Base-by-base conservation (phyloP, 2,797 vertebrate genomes). In the Toxotes lorentzi region DNA sequence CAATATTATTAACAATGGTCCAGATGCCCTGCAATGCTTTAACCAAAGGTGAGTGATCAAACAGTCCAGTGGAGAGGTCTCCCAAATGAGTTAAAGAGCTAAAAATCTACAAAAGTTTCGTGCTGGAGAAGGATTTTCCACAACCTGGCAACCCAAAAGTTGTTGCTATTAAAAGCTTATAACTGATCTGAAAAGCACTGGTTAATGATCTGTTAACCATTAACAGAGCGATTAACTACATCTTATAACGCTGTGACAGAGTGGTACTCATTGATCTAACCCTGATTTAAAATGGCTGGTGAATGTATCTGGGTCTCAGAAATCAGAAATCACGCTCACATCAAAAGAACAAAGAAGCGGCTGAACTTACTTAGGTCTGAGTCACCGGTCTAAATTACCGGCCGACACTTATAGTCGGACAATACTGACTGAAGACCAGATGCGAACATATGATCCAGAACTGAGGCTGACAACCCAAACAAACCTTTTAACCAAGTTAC, bases 271-370 rank as follows among this genome's bases (percentile, higher is more conserved):
- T 24, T 40, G 8, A 79, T 57, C 58, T 8, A n/a, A 38, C 2
- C 16, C n/a, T n/a, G 53, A 19, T 71, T 38, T 41, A 40, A 79
- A 63, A 60, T 40, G 61, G 40, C 14, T 63, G 72, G 6, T 53
- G 38, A 7, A 40, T 62, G 40, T 41, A 73, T 61, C 21, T 38
- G 24, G 30, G 17, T 70, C 53, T 48, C 62, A 32, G n/a, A n/a
- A n/a, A n/a, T 35, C 1, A 63, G 3, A 32, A 61, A 48, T 47
- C 27, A 43, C 54, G 35, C 53, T 35, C 47, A 77, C 35, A 56
- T 64, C 69, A 48, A 32, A 45, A 54, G 69, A 81, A 79, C 65
- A 83, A 78, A 77, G 76, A 21, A 76, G 59, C 38, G 2, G 56
- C 48, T 63, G 0, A 38, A 66, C 64, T 72, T 68, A 10, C 17